A percentile compares a stretch with the other conserved stretches of the same genome.
These are phyloP conservation scores for Ranitomeya variabilis DNA, from an alignment of 2,113 vertebrate species.

Conservation along the genomic window DNA sequence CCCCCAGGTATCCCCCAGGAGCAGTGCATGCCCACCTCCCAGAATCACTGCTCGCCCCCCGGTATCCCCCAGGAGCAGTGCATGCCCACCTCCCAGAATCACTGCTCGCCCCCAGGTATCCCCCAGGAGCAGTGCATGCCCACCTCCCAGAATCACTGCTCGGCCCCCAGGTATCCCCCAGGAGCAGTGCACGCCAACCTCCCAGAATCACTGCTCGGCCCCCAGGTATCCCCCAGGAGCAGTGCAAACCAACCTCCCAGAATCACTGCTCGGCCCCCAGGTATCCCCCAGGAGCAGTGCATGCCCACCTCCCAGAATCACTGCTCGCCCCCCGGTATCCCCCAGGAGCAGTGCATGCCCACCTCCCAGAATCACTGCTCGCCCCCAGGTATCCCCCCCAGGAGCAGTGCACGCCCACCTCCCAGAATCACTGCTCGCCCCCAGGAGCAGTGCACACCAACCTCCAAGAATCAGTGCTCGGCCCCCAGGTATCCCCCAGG, in stretches of 20 bases:
- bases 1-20: too few species aligned
- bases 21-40: constrained; percentile 78
- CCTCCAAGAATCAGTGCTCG: too few species aligned
- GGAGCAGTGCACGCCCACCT: too few species aligned
- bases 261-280: not conserved
- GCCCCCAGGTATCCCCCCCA: not conserved
- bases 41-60: constrained; percentile 77
- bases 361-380: not conserved
- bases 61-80: not conserved
- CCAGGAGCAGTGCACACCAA: too few species aligned
- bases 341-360: not conserved
- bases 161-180: too few species aligned
- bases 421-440: too few species aligned
- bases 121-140: not conserved
- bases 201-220: not conserved
- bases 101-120: not conserved
- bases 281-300: not conserved
- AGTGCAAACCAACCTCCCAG: not conserved
- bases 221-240: not conserved
- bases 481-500: too few species aligned
- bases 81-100: not conserved
- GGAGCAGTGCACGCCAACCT: not conserved
- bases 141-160: not conserved
- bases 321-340: too few species aligned
- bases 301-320: not conserved